Conservation (phyloP, 2,113 vertebrate genomes). For the Zosterops lateralis region DNA sequence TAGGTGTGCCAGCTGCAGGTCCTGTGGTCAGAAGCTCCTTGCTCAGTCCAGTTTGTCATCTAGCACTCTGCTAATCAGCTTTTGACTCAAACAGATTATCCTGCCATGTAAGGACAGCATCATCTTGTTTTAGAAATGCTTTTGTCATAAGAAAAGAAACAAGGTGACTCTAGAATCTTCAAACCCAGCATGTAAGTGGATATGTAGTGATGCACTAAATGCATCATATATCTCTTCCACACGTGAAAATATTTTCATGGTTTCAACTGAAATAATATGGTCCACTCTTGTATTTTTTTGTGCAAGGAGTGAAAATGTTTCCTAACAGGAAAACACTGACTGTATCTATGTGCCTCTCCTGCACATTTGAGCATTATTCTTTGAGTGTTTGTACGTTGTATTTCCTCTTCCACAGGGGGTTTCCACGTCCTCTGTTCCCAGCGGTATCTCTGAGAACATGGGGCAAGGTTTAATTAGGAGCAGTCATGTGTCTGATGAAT, state of each 20-base stretch:
- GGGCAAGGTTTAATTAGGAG: slow-evolving; percentile 59
- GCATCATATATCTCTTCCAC: neutral
- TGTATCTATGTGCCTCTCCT: neutral
- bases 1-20: neutral
- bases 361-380: neutral
- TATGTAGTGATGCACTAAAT: neutral
- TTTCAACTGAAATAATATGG: neutral
- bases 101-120: neutral
- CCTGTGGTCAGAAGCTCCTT: neutral
- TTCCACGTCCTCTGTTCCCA: slow-evolving; percentile 37
- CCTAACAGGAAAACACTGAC: neutral
- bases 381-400: neutral
- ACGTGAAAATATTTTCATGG: neutral
- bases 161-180: neutral
- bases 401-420: slow-evolving; percentile 24
- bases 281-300: neutral
- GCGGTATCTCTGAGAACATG: slow-evolving; percentile 30
- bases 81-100: slow-evolving; percentile 1
- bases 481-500: slow-evolving; percentile 54
- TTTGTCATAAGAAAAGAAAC: neutral
- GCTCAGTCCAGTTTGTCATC: neutral
- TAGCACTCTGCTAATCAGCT: neutral
- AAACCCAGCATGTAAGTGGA: neutral
- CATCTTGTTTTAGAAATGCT: slow-evolving; percentile 14
- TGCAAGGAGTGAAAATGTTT: neutral